A percentile compares a stretch with the other conserved stretches of the same genome.
Conservation (phyloP, 2,888 invertebrate species). For the Caenorhabditis uteleia region DNA sequence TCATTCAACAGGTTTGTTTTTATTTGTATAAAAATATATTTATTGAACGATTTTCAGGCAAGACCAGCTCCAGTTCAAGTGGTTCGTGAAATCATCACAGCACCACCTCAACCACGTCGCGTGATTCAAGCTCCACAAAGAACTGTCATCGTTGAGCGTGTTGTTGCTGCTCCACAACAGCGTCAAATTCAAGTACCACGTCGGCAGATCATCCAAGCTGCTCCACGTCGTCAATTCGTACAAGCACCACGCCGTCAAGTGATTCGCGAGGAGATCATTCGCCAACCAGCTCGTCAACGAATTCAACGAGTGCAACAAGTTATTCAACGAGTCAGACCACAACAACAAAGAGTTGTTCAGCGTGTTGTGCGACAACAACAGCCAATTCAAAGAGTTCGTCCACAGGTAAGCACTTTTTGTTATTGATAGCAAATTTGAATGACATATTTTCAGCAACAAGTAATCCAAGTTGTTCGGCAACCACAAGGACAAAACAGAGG, state of each 20-base stretch:
- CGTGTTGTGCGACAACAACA: constrained; percentile 10
- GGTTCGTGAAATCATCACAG: constrained; percentile 22
- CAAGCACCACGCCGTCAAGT: no score
- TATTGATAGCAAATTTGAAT: not conserved
- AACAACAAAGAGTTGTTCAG: constrained; percentile 22
- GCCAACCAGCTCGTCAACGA: not conserved
- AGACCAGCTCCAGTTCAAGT: constrained; percentile 3
- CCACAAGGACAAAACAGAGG: constrained; percentile 6
- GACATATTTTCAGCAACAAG: constrained; percentile 18
- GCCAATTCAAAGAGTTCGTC: constrained; percentile 1
- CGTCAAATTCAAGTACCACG: constrained; percentile 10
- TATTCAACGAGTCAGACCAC: constrained; percentile 7
- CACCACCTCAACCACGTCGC: constrained; percentile 18
- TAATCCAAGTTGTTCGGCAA: constrained; percentile 19
- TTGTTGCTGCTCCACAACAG: not conserved
- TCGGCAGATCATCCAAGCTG: constrained; percentile 5
- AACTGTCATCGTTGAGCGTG: constrained; percentile 20
- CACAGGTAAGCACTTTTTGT: not conserved
- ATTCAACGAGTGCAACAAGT: not conserved
- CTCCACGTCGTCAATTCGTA: no score
- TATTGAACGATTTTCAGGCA: not conserved
- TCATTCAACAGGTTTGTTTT: constrained; percentile 3
- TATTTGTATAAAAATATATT: not conserved
- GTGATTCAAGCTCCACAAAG: constrained; percentile 13
- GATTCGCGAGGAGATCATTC: not conserved